Conservation (phyloP, 2,888 invertebrate species). For the Synergus gifuensis region DNA sequence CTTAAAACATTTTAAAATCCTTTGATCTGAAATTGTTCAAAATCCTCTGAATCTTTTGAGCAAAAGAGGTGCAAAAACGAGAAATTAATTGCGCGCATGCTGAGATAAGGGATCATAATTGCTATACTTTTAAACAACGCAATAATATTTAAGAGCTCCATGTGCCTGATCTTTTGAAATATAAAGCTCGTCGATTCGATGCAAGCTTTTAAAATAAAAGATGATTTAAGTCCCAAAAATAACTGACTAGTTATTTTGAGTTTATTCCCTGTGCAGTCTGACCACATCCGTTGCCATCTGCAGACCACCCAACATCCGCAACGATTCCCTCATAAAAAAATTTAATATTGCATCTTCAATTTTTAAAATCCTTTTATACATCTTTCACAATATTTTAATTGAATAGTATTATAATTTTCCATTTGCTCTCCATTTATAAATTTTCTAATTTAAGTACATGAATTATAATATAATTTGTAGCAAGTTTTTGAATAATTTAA, state of each 20-base stretch:
- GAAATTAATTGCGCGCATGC: too few relatives aligned
- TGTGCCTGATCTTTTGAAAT: neutral
- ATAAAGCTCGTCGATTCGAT: conserved; percentile 40
- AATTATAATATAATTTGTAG: neutral
- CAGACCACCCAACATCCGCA: conserved; percentile 71
- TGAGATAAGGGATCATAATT: too few relatives aligned
- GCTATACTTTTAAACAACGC: too few relatives aligned
- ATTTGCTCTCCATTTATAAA: neutral
- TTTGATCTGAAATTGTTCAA: too few relatives aligned
- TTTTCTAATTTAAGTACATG: neutral
- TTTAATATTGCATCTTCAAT: neutral
- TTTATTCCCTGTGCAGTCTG: conserved; percentile 59
- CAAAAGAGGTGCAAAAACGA: too few relatives aligned
- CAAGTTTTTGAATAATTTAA: neutral
- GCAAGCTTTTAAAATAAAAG: conserved; percentile 45
- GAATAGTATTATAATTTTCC: neutral
- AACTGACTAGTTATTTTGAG: conserved; percentile 58
- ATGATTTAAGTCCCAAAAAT: conserved; percentile 63
- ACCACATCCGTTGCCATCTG: conserved; percentile 73
- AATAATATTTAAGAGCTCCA: neutral
- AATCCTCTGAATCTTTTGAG: too few relatives aligned
- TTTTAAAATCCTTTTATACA: neutral
- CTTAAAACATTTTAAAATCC: too few relatives aligned
- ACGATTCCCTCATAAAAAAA: conserved; percentile 52
- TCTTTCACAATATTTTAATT: neutral